Evolutionary conservation across 1,140 invertebrate species (phyloP), one percentile per base, ranked within the genome.

Genomic region (Calephelis virginiensis): DNA sequence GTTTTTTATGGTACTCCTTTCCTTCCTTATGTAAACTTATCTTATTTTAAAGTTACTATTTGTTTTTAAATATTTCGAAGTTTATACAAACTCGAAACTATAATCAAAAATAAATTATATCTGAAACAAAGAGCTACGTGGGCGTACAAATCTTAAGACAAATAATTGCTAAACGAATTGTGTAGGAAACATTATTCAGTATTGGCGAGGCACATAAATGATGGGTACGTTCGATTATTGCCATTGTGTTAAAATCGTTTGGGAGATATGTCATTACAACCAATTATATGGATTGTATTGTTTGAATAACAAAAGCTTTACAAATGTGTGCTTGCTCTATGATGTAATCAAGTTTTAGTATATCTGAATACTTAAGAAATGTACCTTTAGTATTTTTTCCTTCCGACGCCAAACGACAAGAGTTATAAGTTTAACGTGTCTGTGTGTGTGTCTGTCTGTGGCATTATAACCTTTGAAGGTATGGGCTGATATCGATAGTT

Each of bases 171-270:
- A 62, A 64, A 64, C 60, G 62, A 69, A 68, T 70, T 66, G 65
- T 67, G 72, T 74, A 60, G 66, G 45, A 28, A 48, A 63, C 65
- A 72, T 74, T 74, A 71, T 72, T 72, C 63, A 74, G 71, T 64
- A 70, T 69, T 69, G 67, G 70, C 60, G 65, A 63, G 63, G 61
- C 59, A 47, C 59, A 70, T 70, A 46, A 68, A 72, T 69, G 62
- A 53, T 66, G 65, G 69, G 71, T 63, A 45, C 61, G 60, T 74
- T 74, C n/a, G 49, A 56, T 67, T 63, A 59, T 61, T 48, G 47
- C 50, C 66, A 72, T 74, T 74, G 73, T 70, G 11, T 68, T 61
- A 65, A 56, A 56, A 56, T 56, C 11, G 50, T 37, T 56, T 6
- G 28, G 17, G 50, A 53, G 50, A 53, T 53, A 53, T 53, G 50